Conservation (phyloP, 2,113 vertebrate species). For the Geococcyx californianus region DNA sequence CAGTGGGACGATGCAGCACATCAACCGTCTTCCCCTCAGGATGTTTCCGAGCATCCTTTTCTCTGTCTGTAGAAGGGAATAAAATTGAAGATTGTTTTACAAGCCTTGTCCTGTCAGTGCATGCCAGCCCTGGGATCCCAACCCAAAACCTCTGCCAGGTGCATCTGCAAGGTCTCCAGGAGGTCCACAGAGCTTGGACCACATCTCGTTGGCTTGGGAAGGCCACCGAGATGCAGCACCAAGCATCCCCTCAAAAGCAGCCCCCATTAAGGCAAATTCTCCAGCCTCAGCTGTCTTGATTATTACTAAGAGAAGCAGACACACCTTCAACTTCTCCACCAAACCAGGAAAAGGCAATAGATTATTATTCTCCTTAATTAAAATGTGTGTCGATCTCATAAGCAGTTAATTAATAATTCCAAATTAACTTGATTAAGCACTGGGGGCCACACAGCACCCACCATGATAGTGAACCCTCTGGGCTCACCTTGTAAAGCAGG, state of each 20-base stretch:
- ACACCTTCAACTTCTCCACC: neutral
- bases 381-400: neutral
- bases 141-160: neutral
- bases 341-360: neutral
- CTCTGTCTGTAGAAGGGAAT: neutral
- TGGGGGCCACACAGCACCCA: neutral
- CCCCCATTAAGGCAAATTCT: neutral
- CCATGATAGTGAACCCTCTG: rapidly evolving
- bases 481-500: neutral
- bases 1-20: rapidly evolving
- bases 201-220: neutral
- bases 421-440: neutral
- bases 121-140: neutral
- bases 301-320: neutral
- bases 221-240: neutral
- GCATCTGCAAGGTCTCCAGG: neutral
- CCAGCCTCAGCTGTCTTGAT: neutral
- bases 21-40: rapidly evolving
- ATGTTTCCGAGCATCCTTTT: neutral
- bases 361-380: neutral
- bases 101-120: neutral
- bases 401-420: slow-evolving; percentile 35
- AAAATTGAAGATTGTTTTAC: neutral
- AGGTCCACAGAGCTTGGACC: neutral
- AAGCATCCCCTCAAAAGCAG: neutral